phyloP scores from a whole-genome alignment of 2,113 vertebrate species.

The Meleagris gallopavo region DNA sequence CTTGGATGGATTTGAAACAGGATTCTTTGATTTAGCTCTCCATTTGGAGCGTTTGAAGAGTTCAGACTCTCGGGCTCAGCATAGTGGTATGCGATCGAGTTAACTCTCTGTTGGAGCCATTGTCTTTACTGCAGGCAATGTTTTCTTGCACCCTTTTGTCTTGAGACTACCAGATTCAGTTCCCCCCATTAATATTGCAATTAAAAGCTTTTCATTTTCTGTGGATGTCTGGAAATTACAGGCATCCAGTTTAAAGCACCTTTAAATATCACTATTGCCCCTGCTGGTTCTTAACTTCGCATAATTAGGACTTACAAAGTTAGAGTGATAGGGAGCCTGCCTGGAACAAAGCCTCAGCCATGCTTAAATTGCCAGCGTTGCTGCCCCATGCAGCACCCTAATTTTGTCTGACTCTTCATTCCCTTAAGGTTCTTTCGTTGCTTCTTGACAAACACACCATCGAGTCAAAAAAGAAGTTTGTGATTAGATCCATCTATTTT shows the following conservation, averaged over 20 bases:
- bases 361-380: background rate
- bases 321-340: background rate
- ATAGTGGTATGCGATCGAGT: slow-evolving; percentile 55
- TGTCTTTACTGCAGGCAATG: background rate
- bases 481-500: slow-evolving; percentile 14
- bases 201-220: background rate
- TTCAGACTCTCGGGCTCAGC: slow-evolving; percentile 65
- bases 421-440: background rate
- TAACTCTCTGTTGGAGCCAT: slow-evolving; percentile 66
- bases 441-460: background rate
- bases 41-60: slow-evolving; percentile 79
- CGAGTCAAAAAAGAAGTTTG: background rate
- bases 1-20: slow-evolving; percentile 84
- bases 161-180: slow-evolving; percentile 11
- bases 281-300: slow-evolving; percentile 20
- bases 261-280: slow-evolving; percentile 53
- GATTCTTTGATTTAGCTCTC: slow-evolving; percentile 84
- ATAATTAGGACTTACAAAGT: slow-evolving; percentile 43
- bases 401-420: background rate
- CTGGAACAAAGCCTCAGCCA: slow-evolving; percentile 36
- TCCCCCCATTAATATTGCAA: background rate
- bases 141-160: slow-evolving; percentile 50
- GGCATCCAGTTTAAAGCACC: slow-evolving; percentile 54
- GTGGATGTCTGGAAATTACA: slow-evolving; percentile 42
- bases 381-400: background rate